Evolutionary conservation across 2,888 invertebrate species (phyloP), one percentile per base, ranked within the genome.

Genomic region (Andrena dorsata): DNA sequence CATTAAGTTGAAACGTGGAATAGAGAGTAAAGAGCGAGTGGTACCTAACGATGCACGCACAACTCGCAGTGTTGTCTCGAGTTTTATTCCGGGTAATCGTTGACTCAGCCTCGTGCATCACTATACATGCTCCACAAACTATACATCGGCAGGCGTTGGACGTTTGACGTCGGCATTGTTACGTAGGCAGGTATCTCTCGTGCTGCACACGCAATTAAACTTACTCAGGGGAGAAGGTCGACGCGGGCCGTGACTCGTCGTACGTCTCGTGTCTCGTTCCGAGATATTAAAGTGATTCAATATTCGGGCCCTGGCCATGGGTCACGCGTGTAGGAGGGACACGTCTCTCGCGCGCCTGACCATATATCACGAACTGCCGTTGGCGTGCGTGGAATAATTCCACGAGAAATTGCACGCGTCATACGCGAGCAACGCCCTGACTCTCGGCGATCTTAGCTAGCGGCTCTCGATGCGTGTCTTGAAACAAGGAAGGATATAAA

Each of bases 251-350:
- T 26, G 66, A 51, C 58, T 49, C 51, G 73, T 68, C 80, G 74
- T 76, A 80, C 76, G 73, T 83, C 86, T 68, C 84, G 83, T 86
- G 83, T 87, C 89, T 86, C 84, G 83, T 80, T 84, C 80, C 68
- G 82, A 86, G 88, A 83, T 88, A 90, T 91, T 90, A 86, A 89
- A 89, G 83, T 87, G 88, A 90, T 91, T 90, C 88, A 90, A 91
- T 91, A 91, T 91, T 91, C 90, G 91, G 56, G 90, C 76, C 69
- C 74, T 73, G 86, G 90, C 88, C 83, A 84, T 65, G 80, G 90
- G 90, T 91, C 89, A 86, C 66, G 69, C 86, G 88, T 87, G 90
- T 91, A 90, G 91, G 91, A 84, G 91, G 88, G 71, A 88, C 90
- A 83, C 83, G 85, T 89, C 89, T 88, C 84, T 86, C 80, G 82